These are phyloP conservation scores for Drosophila maculinotata DNA, from an alignment of 2,888 invertebrate species.

Conservation along the genomic window DNA sequence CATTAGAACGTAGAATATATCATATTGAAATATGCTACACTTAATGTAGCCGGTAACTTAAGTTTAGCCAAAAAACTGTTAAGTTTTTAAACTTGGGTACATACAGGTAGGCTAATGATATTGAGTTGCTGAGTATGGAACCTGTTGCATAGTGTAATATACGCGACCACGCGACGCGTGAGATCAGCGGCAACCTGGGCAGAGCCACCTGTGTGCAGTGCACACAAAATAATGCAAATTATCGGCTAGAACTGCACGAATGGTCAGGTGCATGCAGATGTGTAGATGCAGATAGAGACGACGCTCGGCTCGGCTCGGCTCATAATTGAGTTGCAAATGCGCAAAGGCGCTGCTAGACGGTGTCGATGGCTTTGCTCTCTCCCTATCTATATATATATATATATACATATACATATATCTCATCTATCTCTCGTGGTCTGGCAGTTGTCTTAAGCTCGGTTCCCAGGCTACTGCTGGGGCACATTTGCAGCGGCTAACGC, in stretches of 20 bases:
- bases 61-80: too few relatives aligned
- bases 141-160: conserved; percentile 59
- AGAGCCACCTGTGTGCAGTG: conserved; percentile 69
- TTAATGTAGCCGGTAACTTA: too few relatives aligned
- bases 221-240: conserved; percentile 74
- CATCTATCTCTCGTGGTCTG: neutral
- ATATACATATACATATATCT: too few relatives aligned
- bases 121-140: too few relatives aligned
- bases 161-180: conserved; percentile 65
- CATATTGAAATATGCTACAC: neutral
- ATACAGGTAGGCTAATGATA: too few relatives aligned
- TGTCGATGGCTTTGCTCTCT: conserved; percentile 32
- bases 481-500: conserved; percentile 47
- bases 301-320: conserved; percentile 56
- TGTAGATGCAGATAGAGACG: conserved; percentile 38
- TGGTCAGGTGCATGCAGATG: conserved; percentile 67
- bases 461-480: conserved; percentile 60
- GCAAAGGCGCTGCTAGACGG: conserved; percentile 16
- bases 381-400: neutral
- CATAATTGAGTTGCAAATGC: conserved; percentile 78
- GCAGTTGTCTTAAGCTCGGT: conserved; percentile 40
- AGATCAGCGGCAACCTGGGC: conserved; percentile 53
- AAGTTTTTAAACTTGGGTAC: too few relatives aligned
- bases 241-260: conserved; percentile 74
- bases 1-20: too few relatives aligned